Percentiles rank a stretch among this genome's conserved stretches.
Conservation (phyloP, 2,797 vertebrate genomes). For the Heterohyrax brucei region DNA sequence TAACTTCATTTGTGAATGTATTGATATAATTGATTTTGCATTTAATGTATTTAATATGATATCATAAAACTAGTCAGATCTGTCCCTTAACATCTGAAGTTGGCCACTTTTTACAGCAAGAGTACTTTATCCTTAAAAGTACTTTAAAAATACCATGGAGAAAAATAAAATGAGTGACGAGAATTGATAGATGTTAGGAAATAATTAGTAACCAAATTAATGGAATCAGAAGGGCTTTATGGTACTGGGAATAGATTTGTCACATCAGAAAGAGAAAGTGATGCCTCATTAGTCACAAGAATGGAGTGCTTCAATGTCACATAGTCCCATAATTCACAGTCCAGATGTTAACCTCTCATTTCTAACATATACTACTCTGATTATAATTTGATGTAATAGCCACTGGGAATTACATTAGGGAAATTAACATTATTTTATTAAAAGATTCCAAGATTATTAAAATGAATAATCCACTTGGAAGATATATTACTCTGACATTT, state of each 20-base stretch:
- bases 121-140: constrained; percentile 39
- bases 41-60: neutral
- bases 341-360: constrained; percentile 28
- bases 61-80: neutral
- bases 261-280: neutral
- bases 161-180: constrained; percentile 41
- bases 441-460: constrained; percentile 41
- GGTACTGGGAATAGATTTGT: neutral
- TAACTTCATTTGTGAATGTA: neutral
- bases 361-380: neutral
- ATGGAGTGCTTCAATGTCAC: neutral
- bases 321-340: neutral
- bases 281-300: neutral
- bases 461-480: constrained; percentile 14
- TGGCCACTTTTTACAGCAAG: neutral
- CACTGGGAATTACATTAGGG: neutral
- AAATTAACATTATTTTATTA: constrained; percentile 52
- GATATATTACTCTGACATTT: neutral
- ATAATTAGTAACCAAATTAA: neutral
- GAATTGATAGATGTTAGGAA: neutral
- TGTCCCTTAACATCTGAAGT: neutral
- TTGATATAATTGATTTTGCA: neutral
- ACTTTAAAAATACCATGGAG: constrained; percentile 21
- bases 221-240: neutral
- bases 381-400: constrained; percentile 18